These are phyloP conservation scores for Capitulum mitella DNA, from an alignment of 2,888 invertebrate species.

Conservation along the genomic window DNA sequence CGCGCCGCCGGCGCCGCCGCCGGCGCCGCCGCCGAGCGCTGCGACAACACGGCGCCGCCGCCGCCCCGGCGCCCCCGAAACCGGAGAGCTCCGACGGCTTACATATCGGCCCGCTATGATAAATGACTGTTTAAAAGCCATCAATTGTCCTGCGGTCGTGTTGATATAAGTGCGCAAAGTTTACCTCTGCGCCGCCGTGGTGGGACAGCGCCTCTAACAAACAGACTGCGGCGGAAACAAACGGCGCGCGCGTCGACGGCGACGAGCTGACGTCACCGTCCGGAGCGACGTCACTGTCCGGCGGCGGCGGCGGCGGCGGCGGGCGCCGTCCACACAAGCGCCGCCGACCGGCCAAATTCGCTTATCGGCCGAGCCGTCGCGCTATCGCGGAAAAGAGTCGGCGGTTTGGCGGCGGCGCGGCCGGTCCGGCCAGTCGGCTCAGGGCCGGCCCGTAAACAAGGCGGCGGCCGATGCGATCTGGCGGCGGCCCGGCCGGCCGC, in stretches of 20 bases:
- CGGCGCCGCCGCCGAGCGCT: constrained; percentile 9
- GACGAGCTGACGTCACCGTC: neutral
- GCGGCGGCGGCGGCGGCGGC: neutral
- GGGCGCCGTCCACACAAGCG: neutral
- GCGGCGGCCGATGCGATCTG: neutral
- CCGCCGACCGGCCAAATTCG: neutral
- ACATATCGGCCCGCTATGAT: neutral
- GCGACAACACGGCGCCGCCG: neutral
- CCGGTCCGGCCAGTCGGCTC: neutral
- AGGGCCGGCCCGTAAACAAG: neutral
- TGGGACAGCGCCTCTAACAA: neutral
- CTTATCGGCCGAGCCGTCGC: neutral
- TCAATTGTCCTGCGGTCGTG: neutral
- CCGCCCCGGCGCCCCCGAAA: neutral
- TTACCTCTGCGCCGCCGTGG: neutral
- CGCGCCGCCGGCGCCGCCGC: neutral
- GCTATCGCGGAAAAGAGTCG: neutral
- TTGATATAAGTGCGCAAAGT: constrained; percentile 18
- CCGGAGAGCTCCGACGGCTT: neutral
- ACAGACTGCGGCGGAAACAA: neutral
- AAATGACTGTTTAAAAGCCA: neutral
- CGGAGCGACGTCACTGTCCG: neutral
- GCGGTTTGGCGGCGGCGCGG: neutral
- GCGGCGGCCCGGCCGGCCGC: neutral
- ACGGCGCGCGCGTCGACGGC: neutral